Evolutionary conservation across 1,140 invertebrate genomes (phyloP), one percentile per base, ranked within the genome.

Genomic region (Diorhabda carinulata): DNA sequence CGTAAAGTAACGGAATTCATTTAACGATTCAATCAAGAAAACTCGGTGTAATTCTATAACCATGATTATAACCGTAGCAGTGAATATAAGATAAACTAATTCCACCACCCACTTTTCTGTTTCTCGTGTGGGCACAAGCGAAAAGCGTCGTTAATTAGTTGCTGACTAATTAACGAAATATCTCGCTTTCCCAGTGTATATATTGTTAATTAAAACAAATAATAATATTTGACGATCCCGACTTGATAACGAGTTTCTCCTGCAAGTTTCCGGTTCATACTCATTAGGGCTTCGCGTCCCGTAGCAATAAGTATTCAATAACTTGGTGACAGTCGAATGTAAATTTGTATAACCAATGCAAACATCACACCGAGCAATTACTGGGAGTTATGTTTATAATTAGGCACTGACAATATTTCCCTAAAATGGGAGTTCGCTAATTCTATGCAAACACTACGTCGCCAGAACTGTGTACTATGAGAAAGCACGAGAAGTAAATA

Each of bases 381-480:
- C 77, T 70, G 73, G 68, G 73, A 79, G 76, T 78, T 78, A 76
- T 78, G 78, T 79, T 78, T 77, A 79, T 79, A 79, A 79, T 79
- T 78, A 79, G 77, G 78, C 74, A 78, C 74, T 74, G 77, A 78
- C 78, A 79, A 79, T 79, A 77, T 79, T 79, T 77, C 78, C 73
- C 76, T 70, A 73, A 76, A 77, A 47, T 42, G 73, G 74, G 69
- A 75, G 72, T 74, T 76, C 74, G 74, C 78, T 79, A 79, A 79
- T 79, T 78, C 73, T 78, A 77, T 71, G 73, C 73, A 77, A 78
- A 78, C 70, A 78, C 47, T 58, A 66, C 68, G 47, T 52, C 47
- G n/a, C 47, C 47, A 52, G 47, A 52, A 52, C 47, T 52, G 25
- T 52, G 47, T n/a, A n/a, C 47, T n/a, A 0, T 52, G 6, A n/a